phyloP scores from a whole-genome alignment of 53 echinoderm and acorn worm genomes.

The Hippasteria phrygiana region DNA sequence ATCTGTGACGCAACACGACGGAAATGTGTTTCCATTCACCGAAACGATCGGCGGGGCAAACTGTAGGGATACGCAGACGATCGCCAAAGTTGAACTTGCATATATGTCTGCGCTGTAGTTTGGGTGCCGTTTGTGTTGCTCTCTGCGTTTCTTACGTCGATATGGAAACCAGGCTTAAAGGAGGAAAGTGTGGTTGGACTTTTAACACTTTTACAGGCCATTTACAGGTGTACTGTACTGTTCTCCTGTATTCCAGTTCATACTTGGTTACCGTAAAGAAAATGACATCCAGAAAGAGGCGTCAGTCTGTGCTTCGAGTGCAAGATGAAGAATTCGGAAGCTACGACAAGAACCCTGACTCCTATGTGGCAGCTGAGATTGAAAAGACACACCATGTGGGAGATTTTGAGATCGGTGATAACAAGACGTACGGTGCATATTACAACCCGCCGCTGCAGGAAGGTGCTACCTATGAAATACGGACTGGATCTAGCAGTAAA shows the following conservation, averaged over 20 bases:
- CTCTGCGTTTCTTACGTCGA: too few species aligned
- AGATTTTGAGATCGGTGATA: constrained; percentile 80
- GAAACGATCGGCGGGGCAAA: too few species aligned
- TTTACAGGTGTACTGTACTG: not conserved
- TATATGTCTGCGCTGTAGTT: too few species aligned
- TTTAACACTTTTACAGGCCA: not conserved
- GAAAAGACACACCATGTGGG: constrained; percentile 51
- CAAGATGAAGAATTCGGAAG: constrained; percentile 9
- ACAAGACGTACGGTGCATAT: constrained; percentile 74
- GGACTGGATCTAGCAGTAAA: constrained; percentile 72
- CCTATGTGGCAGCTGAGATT: constrained; percentile 87
- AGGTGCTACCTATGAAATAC: constrained; percentile 72
- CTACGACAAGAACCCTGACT: constrained; percentile 44
- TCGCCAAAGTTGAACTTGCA: too few species aligned
- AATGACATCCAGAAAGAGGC: not conserved
- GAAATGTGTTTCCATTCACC: too few species aligned
- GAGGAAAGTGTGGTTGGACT: too few species aligned
- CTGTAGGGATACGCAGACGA: too few species aligned
- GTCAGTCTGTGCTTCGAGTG: not conserved
- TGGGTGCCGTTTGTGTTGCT: too few species aligned
- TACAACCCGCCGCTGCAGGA: constrained; percentile 82
- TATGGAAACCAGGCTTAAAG: too few species aligned
- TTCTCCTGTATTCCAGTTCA: not conserved
- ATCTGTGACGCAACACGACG: too few species aligned
- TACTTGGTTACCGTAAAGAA: constrained; percentile 40